Percentiles rank a stretch among this genome's conserved stretches.
Conservation (phyloP, 1,140 invertebrate species). For the Nebria ingens region DNA sequence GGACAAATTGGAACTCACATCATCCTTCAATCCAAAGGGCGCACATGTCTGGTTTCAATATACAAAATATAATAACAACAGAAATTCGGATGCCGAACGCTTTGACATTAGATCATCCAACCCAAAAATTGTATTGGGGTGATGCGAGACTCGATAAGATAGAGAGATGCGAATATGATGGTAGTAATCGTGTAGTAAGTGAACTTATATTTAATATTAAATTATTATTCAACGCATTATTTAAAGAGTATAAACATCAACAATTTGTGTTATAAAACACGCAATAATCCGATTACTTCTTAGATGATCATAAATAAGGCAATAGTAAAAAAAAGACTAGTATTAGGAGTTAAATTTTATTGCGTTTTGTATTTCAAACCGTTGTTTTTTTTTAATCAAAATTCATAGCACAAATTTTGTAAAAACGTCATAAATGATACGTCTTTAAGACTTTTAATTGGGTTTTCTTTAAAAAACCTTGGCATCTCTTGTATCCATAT, state of each 20-base stretch:
- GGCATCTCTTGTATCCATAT: no score
- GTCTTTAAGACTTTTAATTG: no score
- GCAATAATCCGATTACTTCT: no score
- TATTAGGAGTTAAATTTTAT: no score
- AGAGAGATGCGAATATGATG: conserved; percentile 65
- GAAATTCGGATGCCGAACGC: conserved; percentile 79
- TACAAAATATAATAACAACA: conserved; percentile 58
- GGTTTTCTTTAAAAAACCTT: no score
- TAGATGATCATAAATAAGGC: no score
- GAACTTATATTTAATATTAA: conserved; percentile 4
- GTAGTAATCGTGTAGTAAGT: conserved; percentile 47
- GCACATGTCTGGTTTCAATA: conserved; percentile 49
- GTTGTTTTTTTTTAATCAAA: no score
- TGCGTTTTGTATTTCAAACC: no score
- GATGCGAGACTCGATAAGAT: conserved; percentile 66
- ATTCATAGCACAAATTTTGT: no score
- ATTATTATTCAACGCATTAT: not conserved
- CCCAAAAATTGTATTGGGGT: conserved; percentile 70
- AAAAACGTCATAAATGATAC: no score
- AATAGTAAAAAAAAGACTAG: no score
- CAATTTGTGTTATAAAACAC: no score
- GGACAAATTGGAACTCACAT: conserved; percentile 73
- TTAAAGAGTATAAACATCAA: not conserved
- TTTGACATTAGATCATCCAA: conserved; percentile 58
- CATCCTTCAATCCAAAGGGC: conserved; percentile 64